A percentile compares a stretch with the other conserved stretches of the same genome.
phyloP scores from a whole-genome alignment of 2,113 vertebrate genomes.

The Peromyscus maniculatus region DNA sequence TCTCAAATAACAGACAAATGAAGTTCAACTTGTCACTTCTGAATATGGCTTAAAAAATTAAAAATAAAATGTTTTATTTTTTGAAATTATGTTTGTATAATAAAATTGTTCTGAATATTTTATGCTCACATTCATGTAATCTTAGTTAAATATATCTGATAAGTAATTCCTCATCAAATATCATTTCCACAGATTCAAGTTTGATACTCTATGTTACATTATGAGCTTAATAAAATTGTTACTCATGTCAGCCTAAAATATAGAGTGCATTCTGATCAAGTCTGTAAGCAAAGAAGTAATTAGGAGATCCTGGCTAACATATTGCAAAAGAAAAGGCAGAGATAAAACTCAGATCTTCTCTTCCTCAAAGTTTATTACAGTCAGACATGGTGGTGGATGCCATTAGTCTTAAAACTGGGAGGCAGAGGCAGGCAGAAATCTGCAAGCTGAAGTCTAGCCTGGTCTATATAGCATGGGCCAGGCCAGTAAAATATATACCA shows the following conservation, averaged over 20 bases:
- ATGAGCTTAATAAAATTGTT: neutral
- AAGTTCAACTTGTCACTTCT: neutral
- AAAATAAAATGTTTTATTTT: neutral
- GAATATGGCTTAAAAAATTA: neutral
- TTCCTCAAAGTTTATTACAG: neutral
- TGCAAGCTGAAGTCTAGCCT: neutral
- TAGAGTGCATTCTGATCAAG: neutral
- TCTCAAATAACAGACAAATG: neutral
- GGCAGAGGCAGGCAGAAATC: neutral
- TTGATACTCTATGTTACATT: neutral
- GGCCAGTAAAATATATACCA: neutral
- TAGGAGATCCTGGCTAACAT: neutral
- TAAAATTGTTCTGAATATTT: conserved; percentile 33
- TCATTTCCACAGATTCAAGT: neutral
- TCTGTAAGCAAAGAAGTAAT: neutral
- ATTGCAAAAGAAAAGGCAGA: neutral
- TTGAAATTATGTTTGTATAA: neutral
- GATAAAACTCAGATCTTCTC: neutral
- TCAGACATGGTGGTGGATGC: neutral
- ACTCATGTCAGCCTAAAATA: neutral
- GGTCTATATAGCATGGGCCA: neutral
- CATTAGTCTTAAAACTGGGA: neutral
- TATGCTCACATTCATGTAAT: neutral
- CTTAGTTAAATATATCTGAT: neutral
- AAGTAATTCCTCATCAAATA: neutral